These are phyloP conservation scores for Enteromius treurensis DNA, from an alignment of 2,797 vertebrate species.

Conservation along the genomic window DNA sequence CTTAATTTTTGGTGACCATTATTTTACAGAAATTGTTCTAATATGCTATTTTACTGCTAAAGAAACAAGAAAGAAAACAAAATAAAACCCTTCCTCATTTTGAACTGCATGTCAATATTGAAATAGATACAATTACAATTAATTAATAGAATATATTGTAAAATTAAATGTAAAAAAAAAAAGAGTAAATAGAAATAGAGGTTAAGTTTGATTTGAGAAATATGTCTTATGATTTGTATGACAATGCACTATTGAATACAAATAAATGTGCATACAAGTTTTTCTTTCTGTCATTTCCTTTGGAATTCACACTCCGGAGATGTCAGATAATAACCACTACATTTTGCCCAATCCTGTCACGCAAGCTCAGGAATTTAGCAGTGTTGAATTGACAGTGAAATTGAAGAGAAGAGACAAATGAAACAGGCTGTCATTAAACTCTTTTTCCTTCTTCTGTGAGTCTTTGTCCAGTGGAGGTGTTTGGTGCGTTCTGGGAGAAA, in stretches of 20 bases:
- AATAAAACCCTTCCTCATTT: neutral
- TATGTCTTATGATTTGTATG: neutral
- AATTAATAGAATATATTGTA: neutral
- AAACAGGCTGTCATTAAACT: conserved; percentile 50
- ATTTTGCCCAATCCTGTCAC: conserved; percentile 1
- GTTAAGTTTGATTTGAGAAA: neutral
- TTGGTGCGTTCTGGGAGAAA: conserved; percentile 37
- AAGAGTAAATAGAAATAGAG: neutral
- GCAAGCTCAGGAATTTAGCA: neutral
- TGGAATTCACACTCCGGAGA: neutral
- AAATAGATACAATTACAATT: neutral
- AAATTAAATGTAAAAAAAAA: neutral
- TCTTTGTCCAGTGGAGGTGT: conserved; percentile 42
- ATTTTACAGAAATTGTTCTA: neutral
- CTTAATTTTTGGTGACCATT: neutral
- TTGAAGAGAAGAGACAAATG: conserved; percentile 11
- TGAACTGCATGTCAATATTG: neutral
- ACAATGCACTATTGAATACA: neutral
- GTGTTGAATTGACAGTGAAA: conserved; percentile 14
- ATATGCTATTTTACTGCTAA: neutral
- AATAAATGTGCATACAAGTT: neutral
- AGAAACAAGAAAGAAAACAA: neutral
- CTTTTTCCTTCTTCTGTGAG: conserved; percentile 14
- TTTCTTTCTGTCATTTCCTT: neutral
- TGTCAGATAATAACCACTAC: neutral